phyloP scores from a whole-genome alignment of 2,797 vertebrate genomes.

The Chelidonichthys spinosus region DNA sequence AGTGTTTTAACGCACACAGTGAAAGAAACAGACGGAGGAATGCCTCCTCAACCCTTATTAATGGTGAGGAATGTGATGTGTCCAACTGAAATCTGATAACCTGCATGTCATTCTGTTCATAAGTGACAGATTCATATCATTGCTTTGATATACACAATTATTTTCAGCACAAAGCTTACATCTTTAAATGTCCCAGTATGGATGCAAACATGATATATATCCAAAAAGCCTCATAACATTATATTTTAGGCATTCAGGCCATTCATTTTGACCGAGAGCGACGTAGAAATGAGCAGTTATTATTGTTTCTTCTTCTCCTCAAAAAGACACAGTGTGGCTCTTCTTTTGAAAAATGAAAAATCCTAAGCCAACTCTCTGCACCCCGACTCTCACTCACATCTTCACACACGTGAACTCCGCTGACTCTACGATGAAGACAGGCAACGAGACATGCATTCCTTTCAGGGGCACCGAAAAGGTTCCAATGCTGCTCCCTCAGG shows the following conservation, averaged over 20 bases:
- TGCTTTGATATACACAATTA: constrained; percentile 34
- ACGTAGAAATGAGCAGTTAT: constrained; percentile 2
- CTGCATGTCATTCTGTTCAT: constrained; percentile 7
- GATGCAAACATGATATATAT: constrained; percentile 24
- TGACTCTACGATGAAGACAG: background rate
- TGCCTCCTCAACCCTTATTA: background rate
- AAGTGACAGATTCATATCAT: constrained; percentile 31
- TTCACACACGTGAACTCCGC: constrained; percentile 17
- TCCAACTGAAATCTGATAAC: constrained; percentile 9
- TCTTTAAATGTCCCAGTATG: constrained; percentile 17
- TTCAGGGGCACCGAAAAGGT: constrained; percentile 53
- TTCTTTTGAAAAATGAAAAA: background rate
- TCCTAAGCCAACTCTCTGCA: background rate
- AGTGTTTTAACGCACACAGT: background rate
- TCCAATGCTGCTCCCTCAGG: constrained; percentile 40
- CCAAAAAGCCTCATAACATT: constrained; percentile 22
- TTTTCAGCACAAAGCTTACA: constrained; percentile 14
- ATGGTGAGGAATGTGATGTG: constrained; percentile 4
- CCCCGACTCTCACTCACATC: constrained; percentile 17
- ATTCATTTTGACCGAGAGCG: constrained; percentile 17
- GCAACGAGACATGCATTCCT: constrained; percentile 59
- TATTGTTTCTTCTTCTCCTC: background rate
- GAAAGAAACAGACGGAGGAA: constrained; percentile 11
- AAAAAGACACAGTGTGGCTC: background rate
- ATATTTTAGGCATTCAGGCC: background rate